Evolutionary conservation across 1,140 invertebrate species (phyloP).

Genomic region (Pachypsylla venusta): DNA sequence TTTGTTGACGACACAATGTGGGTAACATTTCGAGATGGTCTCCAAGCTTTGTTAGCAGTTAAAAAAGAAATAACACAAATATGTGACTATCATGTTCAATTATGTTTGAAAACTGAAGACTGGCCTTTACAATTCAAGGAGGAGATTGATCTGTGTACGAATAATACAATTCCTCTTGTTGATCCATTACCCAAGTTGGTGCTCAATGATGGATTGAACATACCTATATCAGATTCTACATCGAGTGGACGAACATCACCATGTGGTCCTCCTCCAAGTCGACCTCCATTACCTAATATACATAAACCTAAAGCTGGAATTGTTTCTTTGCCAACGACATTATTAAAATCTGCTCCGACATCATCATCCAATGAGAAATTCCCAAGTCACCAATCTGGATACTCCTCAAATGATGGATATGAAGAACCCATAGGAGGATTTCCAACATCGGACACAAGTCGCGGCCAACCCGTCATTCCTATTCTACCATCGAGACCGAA

Average conservation of each 20-base stretch:
- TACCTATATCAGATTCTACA: background rate
- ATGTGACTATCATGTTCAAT: slow-evolving; percentile 43
- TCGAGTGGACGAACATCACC: slow-evolving; percentile 26
- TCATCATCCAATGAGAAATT: slow-evolving; percentile 16
- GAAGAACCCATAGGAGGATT: slow-evolving; percentile 13
- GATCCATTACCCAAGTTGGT: slow-evolving; percentile 26
- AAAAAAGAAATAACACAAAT: slow-evolving; percentile 35
- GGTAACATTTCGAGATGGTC: slow-evolving; percentile 76
- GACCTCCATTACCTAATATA: slow-evolving; percentile 21
- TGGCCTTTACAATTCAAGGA: slow-evolving; percentile 66
- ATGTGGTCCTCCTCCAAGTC: slow-evolving; percentile 24
- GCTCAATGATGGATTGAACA: slow-evolving; percentile 26
- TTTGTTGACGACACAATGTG: slow-evolving; percentile 80
- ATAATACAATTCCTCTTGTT: slow-evolving; percentile 60
- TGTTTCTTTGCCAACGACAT: slow-evolving; percentile 27
- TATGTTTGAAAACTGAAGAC: slow-evolving; percentile 66
- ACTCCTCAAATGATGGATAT: slow-evolving; percentile 16
- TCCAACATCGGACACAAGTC: slow-evolving; percentile 1
- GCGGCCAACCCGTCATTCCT: too few relatives aligned
- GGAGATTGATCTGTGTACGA: slow-evolving; percentile 66
- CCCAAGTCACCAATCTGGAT: too few relatives aligned
- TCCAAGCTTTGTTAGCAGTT: slow-evolving; percentile 60
- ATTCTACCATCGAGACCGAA: too few relatives aligned
- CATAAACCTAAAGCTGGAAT: slow-evolving; percentile 29
- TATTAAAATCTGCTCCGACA: slow-evolving; percentile 19